These are phyloP conservation scores for Turnix velox DNA, from an alignment of 2,113 vertebrate species.

Conservation along the genomic window DNA sequence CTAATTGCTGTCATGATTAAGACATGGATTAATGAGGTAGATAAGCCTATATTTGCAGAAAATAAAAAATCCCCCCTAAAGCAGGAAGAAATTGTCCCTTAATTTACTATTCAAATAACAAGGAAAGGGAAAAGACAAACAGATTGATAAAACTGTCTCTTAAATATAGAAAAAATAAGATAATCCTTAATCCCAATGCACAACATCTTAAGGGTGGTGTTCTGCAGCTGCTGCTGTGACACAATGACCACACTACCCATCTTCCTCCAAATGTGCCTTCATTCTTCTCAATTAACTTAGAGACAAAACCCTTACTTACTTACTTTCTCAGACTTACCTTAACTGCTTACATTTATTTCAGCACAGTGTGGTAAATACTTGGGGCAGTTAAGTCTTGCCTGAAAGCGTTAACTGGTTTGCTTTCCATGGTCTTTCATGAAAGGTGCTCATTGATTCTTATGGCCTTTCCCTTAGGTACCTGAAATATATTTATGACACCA, in stretches of 20 bases:
- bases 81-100: not conserved
- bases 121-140: not conserved
- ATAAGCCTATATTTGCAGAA: not conserved
- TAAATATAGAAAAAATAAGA: not conserved
- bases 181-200: not conserved
- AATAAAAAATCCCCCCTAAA: not conserved
- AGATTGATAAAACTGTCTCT: not conserved
- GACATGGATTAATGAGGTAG: not conserved
- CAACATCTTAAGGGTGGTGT: not conserved
- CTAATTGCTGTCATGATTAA: not conserved
- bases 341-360: not conserved
- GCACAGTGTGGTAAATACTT: not conserved
- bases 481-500: constrained; percentile 78
- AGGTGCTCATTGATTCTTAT: not conserved
- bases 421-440: not conserved
- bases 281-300: not conserved
- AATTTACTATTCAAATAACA: not conserved
- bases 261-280: not conserved
- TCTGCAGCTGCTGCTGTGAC: not conserved
- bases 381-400: not conserved
- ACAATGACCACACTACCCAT: not conserved
- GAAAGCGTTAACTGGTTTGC: not conserved
- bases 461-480: constrained; percentile 76
- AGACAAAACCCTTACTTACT: not conserved
- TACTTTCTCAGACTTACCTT: not conserved